Evolutionary conservation across 2,888 invertebrate species (phyloP), one percentile per base, ranked within the genome.

Genomic region (Netelia inedita): DNA sequence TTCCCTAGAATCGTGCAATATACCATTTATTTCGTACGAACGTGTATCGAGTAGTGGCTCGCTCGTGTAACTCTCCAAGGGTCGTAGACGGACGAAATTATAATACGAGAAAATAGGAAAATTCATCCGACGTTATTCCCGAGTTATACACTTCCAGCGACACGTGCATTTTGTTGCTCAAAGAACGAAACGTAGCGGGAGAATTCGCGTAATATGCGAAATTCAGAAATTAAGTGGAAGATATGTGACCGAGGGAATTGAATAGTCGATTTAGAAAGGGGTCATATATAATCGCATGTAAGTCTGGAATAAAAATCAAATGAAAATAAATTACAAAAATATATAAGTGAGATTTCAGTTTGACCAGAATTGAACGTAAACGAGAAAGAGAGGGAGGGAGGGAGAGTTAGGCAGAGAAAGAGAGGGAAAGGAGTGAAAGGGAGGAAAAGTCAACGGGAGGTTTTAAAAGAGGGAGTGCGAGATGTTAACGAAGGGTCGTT

Each of bases 401-500:
- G 5, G 28, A 66, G 41, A 19, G n/a, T n/a, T n/a, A 11, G 50
- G 41, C 11, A 61, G 6, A 59, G 11, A 41, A 1, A n/a, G 19
- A 53, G 6, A 28, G 28, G 68, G 65, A 63, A 74, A 19, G 16
- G 19, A 50, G 19, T 10, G 46, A 35, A 65, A 59, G 41, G 21
- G 46, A 68, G n/a, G 57, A 78, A 73, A 19, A 59, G 57, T 63
- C n/a, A 73, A 35, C 57, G 61, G 41, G 21, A 0, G 16, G 21
- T 43, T 50, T 8, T n/a, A 61, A 75, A 61, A 53, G 53, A 63
- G 69, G 72, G 73, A 11, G 71, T 46, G 73, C 63, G 68, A 53
- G 57, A 66, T 63, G 71, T 75, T 74, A 66, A 75, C 63, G 46
- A 66, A 83, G 78, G 83, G 80, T 85, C 81, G 66, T 80, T 55